Conservation (phyloP, 2,888 invertebrate genomes). For the Matsumyia berberina region DNA sequence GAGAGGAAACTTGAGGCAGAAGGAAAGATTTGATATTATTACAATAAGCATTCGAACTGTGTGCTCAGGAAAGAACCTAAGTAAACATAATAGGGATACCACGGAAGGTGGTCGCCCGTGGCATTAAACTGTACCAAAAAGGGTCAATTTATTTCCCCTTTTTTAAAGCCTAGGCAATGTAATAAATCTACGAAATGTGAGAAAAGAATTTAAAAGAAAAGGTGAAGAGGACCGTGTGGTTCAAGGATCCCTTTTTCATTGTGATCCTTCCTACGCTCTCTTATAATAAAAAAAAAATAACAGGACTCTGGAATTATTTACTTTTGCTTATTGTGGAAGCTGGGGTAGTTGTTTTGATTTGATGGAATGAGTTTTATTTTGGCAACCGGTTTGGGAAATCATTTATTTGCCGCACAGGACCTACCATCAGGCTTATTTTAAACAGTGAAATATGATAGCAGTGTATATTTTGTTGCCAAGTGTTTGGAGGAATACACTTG, state of each 20-base stretch:
- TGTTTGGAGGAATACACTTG: no score
- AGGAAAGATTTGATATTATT: constrained; percentile 19
- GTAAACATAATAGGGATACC: constrained; percentile 47
- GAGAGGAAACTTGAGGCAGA: not conserved
- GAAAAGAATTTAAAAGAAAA: not conserved
- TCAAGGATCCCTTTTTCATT: not conserved
- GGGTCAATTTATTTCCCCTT: constrained; percentile 49
- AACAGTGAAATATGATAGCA: no score
- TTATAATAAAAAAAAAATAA: not conserved
- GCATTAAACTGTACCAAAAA: constrained; percentile 29
- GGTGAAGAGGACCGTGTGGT: no score
- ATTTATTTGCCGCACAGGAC: no score
- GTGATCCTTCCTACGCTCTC: not conserved
- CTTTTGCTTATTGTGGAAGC: not conserved
- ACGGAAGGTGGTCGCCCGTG: constrained; percentile 30
- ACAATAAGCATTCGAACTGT: constrained; percentile 29
- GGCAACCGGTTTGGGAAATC: no score
- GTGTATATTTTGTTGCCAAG: no score
- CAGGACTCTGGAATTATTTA: not conserved
- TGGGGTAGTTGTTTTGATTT: not conserved
- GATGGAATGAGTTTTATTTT: no score
- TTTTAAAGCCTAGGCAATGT: constrained; percentile 1
- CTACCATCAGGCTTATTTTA: no score
- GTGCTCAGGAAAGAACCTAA: constrained; percentile 31
- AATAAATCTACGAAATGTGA: constrained; percentile 21